phyloP scores from a whole-genome alignment of 2,797 vertebrate species.

The Erpetoichthys calabaricus region DNA sequence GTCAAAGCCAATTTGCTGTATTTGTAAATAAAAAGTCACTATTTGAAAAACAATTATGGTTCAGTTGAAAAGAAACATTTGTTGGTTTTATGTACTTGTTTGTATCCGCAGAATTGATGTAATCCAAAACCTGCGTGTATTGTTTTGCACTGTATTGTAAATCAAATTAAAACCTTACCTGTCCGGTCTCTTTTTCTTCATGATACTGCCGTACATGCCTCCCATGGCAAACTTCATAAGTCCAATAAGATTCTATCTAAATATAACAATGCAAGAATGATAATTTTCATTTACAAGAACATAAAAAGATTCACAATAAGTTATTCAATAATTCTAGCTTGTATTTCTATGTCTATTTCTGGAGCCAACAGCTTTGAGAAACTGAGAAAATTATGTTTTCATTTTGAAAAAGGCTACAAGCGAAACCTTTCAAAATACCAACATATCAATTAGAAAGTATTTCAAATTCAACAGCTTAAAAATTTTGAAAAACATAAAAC shows the following conservation, averaged over 20 bases:
- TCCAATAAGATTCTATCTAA: constrained; percentile 97
- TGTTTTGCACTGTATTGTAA: neutral
- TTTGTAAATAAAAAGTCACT: no score
- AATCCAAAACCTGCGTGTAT: neutral
- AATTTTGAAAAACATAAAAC: no score
- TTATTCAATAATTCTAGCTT: neutral
- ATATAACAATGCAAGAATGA: constrained; percentile 15
- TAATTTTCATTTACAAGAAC: constrained; percentile 6
- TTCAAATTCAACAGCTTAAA: no score
- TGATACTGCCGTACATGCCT: constrained; percentile 93
- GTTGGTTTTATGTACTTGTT: neutral
- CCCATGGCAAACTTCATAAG: constrained; percentile 92
- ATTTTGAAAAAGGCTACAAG: neutral
- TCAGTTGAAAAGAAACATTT: no score
- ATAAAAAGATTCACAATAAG: constrained; percentile 7
- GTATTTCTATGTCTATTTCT: neutral
- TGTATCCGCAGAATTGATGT: neutral
- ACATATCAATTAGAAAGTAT: no score
- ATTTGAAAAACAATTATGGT: no score
- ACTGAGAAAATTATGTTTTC: neutral
- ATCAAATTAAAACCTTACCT: constrained; percentile 49
- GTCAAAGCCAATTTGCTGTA: no score
- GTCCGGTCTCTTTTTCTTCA: constrained; percentile 91
- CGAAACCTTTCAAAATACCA: no score
- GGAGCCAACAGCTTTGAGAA: neutral